Percentiles rank a stretch among this genome's conserved stretches.
Evolutionary conservation across 2,113 vertebrate species (phyloP).

Genomic region (Centropus bengalensis): DNA sequence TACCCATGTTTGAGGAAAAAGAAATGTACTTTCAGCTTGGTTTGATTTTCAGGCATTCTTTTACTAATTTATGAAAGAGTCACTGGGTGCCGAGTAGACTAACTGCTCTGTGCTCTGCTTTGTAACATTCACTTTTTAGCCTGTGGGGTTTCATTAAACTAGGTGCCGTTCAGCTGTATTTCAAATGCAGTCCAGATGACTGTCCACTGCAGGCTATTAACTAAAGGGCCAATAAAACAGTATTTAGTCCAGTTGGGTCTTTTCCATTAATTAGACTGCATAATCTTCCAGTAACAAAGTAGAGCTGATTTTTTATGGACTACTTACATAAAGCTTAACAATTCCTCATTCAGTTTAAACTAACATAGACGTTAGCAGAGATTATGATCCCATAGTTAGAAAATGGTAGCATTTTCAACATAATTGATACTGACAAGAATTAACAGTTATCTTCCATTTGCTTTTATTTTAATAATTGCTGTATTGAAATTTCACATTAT

Average conservation of each 20-base stretch:
- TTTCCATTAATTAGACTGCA: slow-evolving; percentile 30
- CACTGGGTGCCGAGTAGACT: neutral
- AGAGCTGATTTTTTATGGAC: slow-evolving; percentile 39
- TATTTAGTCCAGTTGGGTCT: neutral
- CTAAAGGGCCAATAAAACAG: slow-evolving; percentile 12
- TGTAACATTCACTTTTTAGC: neutral
- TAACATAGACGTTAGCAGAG: slow-evolving; percentile 18
- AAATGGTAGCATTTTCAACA: slow-evolving; percentile 28
- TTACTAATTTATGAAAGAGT: neutral
- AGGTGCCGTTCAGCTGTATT: neutral
- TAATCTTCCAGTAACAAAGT: slow-evolving; percentile 36
- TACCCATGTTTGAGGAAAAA: neutral
- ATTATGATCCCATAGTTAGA: slow-evolving; percentile 14
- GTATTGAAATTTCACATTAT: neutral
- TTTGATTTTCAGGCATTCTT: neutral
- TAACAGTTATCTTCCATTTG: slow-evolving; percentile 22
- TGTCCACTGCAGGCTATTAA: slow-evolving; percentile 15
- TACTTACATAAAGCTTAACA: slow-evolving; percentile 15
- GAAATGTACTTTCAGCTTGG: neutral
- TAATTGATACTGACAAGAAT: slow-evolving; percentile 35
- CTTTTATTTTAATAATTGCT: slow-evolving; percentile 24
- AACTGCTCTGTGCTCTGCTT: neutral
- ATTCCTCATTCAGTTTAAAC: slow-evolving; percentile 32
- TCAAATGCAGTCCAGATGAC: slow-evolving; percentile 21
- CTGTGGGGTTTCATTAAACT: neutral